Evolutionary conservation across 2,113 vertebrate species (phyloP), one percentile per base, ranked within the genome.

Genomic region (Gallinago jamesoni): DNA sequence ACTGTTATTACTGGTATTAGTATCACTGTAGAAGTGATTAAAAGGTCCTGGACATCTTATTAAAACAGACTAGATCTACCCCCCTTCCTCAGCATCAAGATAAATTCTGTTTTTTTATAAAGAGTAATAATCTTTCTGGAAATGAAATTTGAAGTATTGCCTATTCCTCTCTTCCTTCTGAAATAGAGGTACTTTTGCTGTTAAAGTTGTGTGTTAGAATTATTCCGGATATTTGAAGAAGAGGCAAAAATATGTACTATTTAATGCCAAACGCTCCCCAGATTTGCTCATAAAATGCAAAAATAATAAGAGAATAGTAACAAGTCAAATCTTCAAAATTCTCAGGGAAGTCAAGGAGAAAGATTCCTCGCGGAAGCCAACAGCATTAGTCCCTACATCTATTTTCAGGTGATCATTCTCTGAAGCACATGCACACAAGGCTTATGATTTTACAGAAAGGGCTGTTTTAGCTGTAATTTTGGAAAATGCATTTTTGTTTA

Each of bases 1-100:
- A 39, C 86, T 89, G 76, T 70, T 93, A 89, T 94, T 95, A 50
- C 72, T 89, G 77, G 76, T 63, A 92, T 92, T 95, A 90, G 35
- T 79, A 85, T 47, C 80, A 74, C 53, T 45, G 88, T 7, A 89
- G 80, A 94, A 92, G 95, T 60, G 84, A 96, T 93, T 84, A 93
- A 93, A 94, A 89, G 73, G 87, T 87, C 88, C 80, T 48, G 80
- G n/a, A 64, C 33, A 37, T 37, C 60, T 90, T 90, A 89, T 81
- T 96, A 90, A 86, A 93, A 78, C 33, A 90, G 37, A 48, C 88
- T 50, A 39, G 55, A 68, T 57, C 81, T 83, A 19, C 64, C 72
- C 55, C 59, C 21, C 28, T 73, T 73, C 87, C 87, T 68, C 84
- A 60, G 57, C 69, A 82, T 21, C 41, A 19, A 47, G 86, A 75